phyloP scores from a whole-genome alignment of 2,113 vertebrate genomes.

The Gopherus flavomarginatus region DNA sequence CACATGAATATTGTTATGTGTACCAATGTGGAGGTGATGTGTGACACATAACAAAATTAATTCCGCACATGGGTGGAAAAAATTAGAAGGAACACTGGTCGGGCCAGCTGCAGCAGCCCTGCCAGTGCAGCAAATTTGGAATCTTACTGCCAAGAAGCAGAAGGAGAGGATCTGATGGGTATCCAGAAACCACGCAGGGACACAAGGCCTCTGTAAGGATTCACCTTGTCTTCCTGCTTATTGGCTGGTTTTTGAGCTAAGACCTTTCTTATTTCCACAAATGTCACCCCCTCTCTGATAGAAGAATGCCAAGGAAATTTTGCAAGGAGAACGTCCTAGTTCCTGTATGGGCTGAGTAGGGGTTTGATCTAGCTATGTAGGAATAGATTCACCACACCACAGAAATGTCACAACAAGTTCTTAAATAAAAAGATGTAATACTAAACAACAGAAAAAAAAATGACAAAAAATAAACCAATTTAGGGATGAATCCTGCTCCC shows the following conservation, averaged over 20 bases:
- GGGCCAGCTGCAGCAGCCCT: not conserved
- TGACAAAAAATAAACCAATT: accelerated
- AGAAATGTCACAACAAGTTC: not conserved
- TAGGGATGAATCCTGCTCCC: not conserved
- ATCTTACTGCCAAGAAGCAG: not conserved
- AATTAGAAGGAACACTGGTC: too few relatives aligned
- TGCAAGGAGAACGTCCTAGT: too few relatives aligned
- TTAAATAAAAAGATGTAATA: not conserved
- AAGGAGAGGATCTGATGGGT: not conserved
- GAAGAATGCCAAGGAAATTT: not conserved
- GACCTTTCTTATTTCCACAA: not conserved
- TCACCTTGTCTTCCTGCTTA: not conserved
- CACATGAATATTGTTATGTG: too few relatives aligned
- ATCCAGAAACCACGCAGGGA: not conserved
- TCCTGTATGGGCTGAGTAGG: not conserved
- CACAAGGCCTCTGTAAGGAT: not conserved
- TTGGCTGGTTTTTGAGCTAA: not conserved
- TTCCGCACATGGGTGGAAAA: too few relatives aligned
- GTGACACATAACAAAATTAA: too few relatives aligned
- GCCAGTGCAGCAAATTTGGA: not conserved
- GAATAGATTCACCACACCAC: not conserved
- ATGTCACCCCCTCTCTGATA: not conserved
- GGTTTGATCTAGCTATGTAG: not conserved
- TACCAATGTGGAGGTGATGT: too few relatives aligned
- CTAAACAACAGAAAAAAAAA: not conserved